Evolutionary conservation across 2,797 vertebrate genomes (phyloP).

Genomic region (Chloroceryle amazona): DNA sequence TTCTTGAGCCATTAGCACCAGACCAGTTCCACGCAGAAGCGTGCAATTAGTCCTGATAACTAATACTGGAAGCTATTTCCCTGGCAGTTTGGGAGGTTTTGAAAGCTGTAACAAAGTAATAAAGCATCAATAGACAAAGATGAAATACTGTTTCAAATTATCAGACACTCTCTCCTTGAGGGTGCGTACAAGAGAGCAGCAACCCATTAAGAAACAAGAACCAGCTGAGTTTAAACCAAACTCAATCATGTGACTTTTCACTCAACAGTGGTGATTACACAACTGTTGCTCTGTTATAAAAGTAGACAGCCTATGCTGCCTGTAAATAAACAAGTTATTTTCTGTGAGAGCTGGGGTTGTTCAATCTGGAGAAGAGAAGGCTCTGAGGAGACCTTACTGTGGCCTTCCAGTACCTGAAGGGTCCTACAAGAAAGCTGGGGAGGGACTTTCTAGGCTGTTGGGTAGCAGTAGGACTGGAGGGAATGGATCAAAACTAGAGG

Average conservation of each 20-base stretch:
- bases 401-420: too few relatives aligned
- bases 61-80: not conserved
- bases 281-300: conserved; percentile 25
- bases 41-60: not conserved
- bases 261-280: not conserved
- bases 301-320: not conserved
- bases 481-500: too few relatives aligned
- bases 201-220: not conserved
- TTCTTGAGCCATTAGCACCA: not conserved
- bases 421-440: too few relatives aligned
- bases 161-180: not conserved
- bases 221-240: not conserved
- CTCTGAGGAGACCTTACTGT: too few relatives aligned
- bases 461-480: too few relatives aligned
- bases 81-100: not conserved
- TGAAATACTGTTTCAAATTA: conserved; percentile 38
- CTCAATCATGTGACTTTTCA: not conserved
- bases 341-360: too few relatives aligned
- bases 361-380: too few relatives aligned
- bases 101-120: not conserved
- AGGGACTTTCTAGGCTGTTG: too few relatives aligned
- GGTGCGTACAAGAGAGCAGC: not conserved
- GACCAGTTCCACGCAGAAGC: not conserved
- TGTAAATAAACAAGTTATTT: conserved; percentile 50
- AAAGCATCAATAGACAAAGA: not conserved